Evolutionary conservation across 1,140 invertebrate genomes (phyloP), one percentile per base, ranked within the genome.

Genomic region (Colletes latitarsis): DNA sequence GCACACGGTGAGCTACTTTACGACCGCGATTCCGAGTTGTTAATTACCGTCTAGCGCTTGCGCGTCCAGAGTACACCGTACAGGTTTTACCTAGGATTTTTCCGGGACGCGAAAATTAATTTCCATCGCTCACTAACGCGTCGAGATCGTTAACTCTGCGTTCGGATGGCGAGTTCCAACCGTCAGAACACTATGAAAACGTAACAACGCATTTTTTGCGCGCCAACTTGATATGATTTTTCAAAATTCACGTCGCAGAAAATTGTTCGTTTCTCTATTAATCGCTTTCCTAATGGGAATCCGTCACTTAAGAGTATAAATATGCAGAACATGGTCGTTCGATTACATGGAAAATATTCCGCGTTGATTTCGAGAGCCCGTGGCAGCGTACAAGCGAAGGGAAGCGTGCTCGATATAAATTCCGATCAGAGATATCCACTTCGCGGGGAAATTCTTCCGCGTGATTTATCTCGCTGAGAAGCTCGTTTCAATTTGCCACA

Each of bases 341-440:
- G 68, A 80, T 81, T 85, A 70, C 79, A 72, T 57, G 46, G 82
- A 46, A 84, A 85, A 85, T 85, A 72, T 74, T 41, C 46, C 53
- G 21, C 68, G 68, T 39, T 46, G 63, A n/a, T 19, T 79, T 62
- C 57, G 17, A 60, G 73, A 0, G 30, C 30, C 30, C 68, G 68
- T 17, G 30, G 49, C 49, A 3, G 10, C 9, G 66, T 63, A 52
- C 41, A 53, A 39, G 57, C 10, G 67, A 30, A 49, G 39, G 70
- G 39, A 60, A n/a, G 71, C 60, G 30, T 21, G 41, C 46, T 52
- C 19, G 71, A 79, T 74, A 81, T 80, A 83, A 86, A 86, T 83
- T 77, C 68, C 68, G 85, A 86, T 86, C 85, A 80, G 58, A 85
- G 72, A 73, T 85, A 82, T 73, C 63, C 72, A 80, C 68, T 85